Evolutionary conservation across 2,888 invertebrate species (phyloP).

Genomic region (Margaritifera margaritifera): DNA sequence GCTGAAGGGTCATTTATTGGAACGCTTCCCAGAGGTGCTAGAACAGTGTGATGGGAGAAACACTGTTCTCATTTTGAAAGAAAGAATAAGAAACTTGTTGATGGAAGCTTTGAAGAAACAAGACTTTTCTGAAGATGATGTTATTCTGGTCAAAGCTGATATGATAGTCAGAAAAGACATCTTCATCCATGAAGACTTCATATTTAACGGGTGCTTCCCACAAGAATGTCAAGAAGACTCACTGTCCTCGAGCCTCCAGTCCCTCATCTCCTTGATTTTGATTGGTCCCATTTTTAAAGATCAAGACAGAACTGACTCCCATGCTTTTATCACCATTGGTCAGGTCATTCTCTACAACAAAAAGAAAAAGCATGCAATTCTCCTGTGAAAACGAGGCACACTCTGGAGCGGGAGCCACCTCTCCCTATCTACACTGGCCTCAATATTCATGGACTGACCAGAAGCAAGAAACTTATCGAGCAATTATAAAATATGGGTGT

Average conservation of each 20-base stretch:
- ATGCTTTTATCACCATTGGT: not conserved
- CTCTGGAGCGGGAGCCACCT: slow-evolving; percentile 12
- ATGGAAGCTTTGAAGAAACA: slow-evolving; percentile 5
- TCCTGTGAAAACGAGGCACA: slow-evolving; percentile 6
- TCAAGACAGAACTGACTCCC: not conserved
- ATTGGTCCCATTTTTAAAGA: slow-evolving; percentile 8
- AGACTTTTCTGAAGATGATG: slow-evolving; percentile 2
- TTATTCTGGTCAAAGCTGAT: slow-evolving; percentile 3
- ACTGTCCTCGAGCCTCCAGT: slow-evolving; percentile 8
- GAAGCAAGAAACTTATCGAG: slow-evolving; percentile 15
- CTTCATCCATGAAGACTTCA: slow-evolving; percentile 1
- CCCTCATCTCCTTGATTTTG: slow-evolving; percentile 1
- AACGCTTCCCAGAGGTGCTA: slow-evolving; percentile 1
- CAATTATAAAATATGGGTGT: not conserved
- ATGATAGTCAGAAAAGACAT: too few species aligned
- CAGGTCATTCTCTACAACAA: slow-evolving; percentile 1
- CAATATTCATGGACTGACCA: not conserved
- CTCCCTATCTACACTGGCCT: slow-evolving; percentile 18
- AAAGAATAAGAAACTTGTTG: slow-evolving; percentile 12
- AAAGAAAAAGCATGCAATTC: slow-evolving; percentile 3
- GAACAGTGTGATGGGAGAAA: slow-evolving; percentile 15
- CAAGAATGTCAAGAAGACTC: slow-evolving; percentile 12
- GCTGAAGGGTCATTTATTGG: slow-evolving; percentile 3
- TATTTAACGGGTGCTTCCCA: slow-evolving; percentile 9
- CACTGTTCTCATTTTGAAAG: slow-evolving; percentile 13